These are phyloP conservation scores for Lasioglossum leucozonium DNA, from an alignment of 2,888 invertebrate species.

Conservation along the genomic window DNA sequence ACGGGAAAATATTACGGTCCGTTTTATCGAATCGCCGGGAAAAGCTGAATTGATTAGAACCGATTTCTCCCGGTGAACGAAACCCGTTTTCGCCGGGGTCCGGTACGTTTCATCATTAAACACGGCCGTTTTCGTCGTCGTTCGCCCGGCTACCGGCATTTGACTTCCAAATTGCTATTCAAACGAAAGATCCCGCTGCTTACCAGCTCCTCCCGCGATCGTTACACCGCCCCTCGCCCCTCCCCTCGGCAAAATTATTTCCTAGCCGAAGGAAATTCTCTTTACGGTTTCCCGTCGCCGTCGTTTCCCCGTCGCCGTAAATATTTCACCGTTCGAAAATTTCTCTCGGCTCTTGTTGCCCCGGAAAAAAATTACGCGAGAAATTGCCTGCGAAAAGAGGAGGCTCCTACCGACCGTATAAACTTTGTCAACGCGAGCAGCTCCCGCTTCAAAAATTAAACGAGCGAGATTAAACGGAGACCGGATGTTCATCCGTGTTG, in stretches of 20 bases:
- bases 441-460: slow-evolving; percentile 13
- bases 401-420: background rate
- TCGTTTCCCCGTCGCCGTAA: slow-evolving; percentile 1
- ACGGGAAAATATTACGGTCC: background rate
- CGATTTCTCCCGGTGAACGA: background rate
- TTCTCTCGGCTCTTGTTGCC: background rate
- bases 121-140: slow-evolving; percentile 25
- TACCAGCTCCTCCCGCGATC: background rate
- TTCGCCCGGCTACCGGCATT: slow-evolving; percentile 36
- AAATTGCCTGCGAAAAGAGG: background rate
- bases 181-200: slow-evolving; percentile 1
- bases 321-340: slow-evolving; percentile 10
- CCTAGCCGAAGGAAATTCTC: slow-evolving; percentile 4
- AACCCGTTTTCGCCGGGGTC: background rate
- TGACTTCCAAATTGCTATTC: slow-evolving; percentile 55
- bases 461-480: background rate
- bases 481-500: background rate
- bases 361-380: background rate
- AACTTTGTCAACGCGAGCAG: background rate
- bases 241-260: background rate
- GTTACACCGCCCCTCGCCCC: background rate
- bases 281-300: background rate
- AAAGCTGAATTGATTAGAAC: slow-evolving; percentile 14
- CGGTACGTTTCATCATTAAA: slow-evolving; percentile 43
- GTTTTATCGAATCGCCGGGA: slow-evolving; percentile 22